Percentiles rank a stretch among this genome's conserved stretches.
Evolutionary conservation across 2,113 vertebrate genomes (phyloP).

Genomic region (Ciconia maguari): DNA sequence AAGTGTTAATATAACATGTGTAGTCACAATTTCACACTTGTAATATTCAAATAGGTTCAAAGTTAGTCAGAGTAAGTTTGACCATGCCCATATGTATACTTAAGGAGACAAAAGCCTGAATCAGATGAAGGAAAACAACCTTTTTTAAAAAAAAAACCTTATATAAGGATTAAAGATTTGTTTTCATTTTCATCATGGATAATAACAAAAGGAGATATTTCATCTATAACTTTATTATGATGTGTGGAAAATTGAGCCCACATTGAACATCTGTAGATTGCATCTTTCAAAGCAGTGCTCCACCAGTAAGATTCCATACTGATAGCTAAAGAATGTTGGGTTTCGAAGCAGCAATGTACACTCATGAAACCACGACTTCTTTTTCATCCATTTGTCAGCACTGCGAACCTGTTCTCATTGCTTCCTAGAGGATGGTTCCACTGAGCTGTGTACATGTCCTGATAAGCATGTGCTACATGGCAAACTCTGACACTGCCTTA

Average conservation of each 20-base stretch:
- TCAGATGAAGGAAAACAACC: background rate
- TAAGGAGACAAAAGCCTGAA: background rate
- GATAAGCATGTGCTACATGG: background rate
- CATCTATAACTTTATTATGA: background rate
- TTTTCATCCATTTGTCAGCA: background rate
- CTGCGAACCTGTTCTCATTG: background rate
- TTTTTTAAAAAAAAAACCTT: background rate
- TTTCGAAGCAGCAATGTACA: background rate
- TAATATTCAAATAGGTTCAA: slow-evolving; percentile 16
- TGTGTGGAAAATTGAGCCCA: background rate
- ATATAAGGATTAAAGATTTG: background rate
- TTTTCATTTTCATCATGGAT: background rate
- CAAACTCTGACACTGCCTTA: background rate
- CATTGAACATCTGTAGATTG: background rate
- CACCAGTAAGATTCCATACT: background rate
- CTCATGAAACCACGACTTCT: background rate
- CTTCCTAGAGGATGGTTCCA: background rate
- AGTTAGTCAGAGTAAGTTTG: background rate
- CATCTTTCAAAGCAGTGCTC: background rate
- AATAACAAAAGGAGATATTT: background rate
- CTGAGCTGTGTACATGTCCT: background rate
- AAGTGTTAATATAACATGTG: slow-evolving; percentile 13
- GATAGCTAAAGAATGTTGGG: background rate
- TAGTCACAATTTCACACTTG: slow-evolving; percentile 21
- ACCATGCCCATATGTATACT: background rate